Percentiles rank a stretch among this genome's conserved stretches.
phyloP scores from a whole-genome alignment of 2,113 vertebrate genomes.

The Penelope pileata region DNA sequence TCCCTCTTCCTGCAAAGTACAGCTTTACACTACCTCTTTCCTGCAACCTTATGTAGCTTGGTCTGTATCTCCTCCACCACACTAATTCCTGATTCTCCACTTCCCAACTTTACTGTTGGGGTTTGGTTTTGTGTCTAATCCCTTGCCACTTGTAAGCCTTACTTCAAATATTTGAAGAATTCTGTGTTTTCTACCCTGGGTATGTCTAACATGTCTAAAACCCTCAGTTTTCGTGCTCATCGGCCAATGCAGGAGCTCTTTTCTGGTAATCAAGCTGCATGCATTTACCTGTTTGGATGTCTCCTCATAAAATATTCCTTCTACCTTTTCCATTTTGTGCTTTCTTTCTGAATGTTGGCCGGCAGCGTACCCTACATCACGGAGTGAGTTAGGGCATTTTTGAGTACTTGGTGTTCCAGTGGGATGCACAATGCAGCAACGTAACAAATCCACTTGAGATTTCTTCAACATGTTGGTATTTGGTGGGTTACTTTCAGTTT shows the following conservation, averaged over 20 bases:
- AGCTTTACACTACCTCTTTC: not conserved
- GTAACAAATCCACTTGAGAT: not conserved
- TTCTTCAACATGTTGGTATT: not conserved
- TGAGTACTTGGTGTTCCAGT: not conserved
- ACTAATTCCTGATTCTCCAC: not conserved
- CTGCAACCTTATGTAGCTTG: not conserved
- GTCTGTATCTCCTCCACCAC: not conserved
- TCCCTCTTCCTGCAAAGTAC: not conserved
- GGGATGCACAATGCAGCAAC: not conserved
- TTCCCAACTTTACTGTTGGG: not conserved
- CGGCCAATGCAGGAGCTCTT: not conserved
- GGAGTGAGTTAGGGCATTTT: not conserved
- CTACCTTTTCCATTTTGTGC: not conserved
- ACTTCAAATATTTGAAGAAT: not conserved
- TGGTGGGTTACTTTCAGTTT: not conserved
- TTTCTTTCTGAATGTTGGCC: not conserved
- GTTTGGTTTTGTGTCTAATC: not conserved
- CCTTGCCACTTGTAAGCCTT: not conserved
- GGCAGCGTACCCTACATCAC: not conserved
- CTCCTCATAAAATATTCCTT: not conserved
- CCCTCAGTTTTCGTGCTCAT: not conserved
- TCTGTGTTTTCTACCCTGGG: not conserved
- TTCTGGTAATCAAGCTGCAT: not conserved
- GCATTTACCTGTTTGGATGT: not conserved
- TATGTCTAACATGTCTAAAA: not conserved